Conservation (phyloP, 2,113 vertebrate genomes). For the Tamias sibiricus region DNA sequence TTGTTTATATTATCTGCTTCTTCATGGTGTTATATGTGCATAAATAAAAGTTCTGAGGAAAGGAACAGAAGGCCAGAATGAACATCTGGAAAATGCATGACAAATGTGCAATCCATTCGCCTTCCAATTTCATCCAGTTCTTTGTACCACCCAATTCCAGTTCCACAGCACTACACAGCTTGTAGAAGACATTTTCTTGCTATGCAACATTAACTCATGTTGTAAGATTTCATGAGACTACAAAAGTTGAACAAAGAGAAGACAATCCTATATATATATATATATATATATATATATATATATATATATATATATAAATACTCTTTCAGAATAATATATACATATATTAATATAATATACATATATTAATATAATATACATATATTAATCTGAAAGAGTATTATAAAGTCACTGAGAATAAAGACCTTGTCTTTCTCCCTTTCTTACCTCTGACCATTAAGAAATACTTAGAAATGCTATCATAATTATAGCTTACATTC, state of each 20-base stretch:
- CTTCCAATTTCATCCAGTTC: slow-evolving; percentile 38
- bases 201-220: neutral
- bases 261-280: neutral
- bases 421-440: slow-evolving; percentile 36
- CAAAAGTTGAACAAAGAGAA: slow-evolving; percentile 35
- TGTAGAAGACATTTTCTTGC: neutral
- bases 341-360: neutral
- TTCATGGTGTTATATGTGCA: slow-evolving; percentile 25
- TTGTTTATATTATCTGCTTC: slow-evolving; percentile 70
- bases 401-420: slow-evolving; percentile 60
- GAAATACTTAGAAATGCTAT: slow-evolving; percentile 54
- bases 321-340: too few relatives aligned
- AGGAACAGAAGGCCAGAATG: slow-evolving; percentile 47
- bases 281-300: too few relatives aligned
- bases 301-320: too few relatives aligned
- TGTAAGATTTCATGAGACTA: slow-evolving; percentile 1
- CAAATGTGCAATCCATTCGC: neutral
- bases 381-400: neutral
- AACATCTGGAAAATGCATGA: slow-evolving; percentile 66
- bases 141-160: neutral
- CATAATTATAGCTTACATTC: slow-evolving; percentile 63
- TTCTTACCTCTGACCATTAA: slow-evolving; percentile 60
- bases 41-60: slow-evolving; percentile 60
- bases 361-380: too few relatives aligned
- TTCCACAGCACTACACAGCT: neutral